Evolutionary conservation across 2,113 vertebrate species (phyloP), one percentile per base, ranked within the genome.

Genomic region (Lota lota): DNA sequence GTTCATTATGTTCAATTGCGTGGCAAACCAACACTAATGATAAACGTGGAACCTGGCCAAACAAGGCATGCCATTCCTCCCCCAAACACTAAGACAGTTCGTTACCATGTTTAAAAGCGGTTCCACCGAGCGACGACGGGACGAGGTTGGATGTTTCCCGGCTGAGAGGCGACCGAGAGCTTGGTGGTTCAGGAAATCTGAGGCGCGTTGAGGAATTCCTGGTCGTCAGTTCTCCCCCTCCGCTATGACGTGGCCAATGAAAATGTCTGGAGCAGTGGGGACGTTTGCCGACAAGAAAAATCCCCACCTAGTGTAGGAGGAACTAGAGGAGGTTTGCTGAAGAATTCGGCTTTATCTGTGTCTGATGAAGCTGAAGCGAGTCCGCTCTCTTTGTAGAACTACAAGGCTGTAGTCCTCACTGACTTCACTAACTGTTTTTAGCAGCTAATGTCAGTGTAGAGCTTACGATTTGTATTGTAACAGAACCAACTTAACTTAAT

Each of bases 181-280:
- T 28, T 3, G 28, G 28, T 28, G 24, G 28, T 81, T 76, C 66
- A 77, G 85, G 89, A 90, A 91, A 90, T 89, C 77, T 87, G 85
- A 87, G 86, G 85, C 83, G 88, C 81, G 79, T 85, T 78, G 85
- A 90, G 90, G 91, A 91, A 93, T 92, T 84, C 53, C 75, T 76
- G 79, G 61, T 75, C 60, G 71, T 74, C 78, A 5, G 63, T 66
- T 82, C 53, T 64, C 71, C 68, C 28, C 69, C 71, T 62, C 54
- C 40, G n/a, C 47, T 54, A 50, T 65, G 63, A 77, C 74, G 72
- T 72, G 72, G 76, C 88, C 88, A 85, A 84, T 87, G 61, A 77
- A 75, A 82, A 79, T 4, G 61, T 51, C 67, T 50, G 64, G 57
- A 80, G 57, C 66, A 62, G 2, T 72, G 73, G 69, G 66, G 78